Percentiles rank a stretch among this genome's conserved stretches.
Evolutionary conservation across 2,797 vertebrate species (phyloP).

Genomic region (Sebastiscus tertius): DNA sequence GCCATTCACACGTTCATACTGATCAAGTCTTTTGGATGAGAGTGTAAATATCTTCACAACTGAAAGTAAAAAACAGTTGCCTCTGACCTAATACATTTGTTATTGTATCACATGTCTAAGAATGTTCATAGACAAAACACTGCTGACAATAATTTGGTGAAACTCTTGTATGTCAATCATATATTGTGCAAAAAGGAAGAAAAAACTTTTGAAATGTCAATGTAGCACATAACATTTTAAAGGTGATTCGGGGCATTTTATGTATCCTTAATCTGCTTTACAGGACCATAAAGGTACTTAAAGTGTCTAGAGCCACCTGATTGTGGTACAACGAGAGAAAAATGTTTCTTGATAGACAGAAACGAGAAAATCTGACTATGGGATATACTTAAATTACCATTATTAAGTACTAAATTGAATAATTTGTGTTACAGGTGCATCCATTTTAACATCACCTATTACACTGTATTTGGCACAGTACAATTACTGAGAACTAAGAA

Average conservation of each 20-base stretch:
- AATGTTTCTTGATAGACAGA: not conserved
- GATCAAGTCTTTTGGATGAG: too few relatives aligned
- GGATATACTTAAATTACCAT: not conserved
- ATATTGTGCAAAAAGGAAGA: not conserved
- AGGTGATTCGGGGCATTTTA: too few relatives aligned
- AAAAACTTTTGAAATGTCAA: not conserved
- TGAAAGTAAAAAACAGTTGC: too few relatives aligned
- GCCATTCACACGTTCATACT: too few relatives aligned
- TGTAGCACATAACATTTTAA: not conserved
- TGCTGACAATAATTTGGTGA: not conserved
- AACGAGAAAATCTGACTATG: not conserved
- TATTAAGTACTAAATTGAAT: not conserved
- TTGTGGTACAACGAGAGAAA: not conserved
- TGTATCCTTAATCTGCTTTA: not conserved
- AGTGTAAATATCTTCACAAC: too few relatives aligned
- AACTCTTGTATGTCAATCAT: not conserved
- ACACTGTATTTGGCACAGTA: not conserved
- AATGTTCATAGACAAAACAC: not conserved
- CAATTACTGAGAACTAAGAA: not conserved
- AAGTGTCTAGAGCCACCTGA: not conserved
- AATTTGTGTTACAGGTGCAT: not conserved
- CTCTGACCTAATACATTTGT: too few relatives aligned
- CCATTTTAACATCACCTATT: not conserved
- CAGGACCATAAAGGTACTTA: not conserved
- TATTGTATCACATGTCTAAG: too few relatives aligned